These are phyloP conservation scores for Dicerorhinus sumatrensis DNA, from an alignment of 2,113 vertebrate species.

Conservation along the genomic window DNA sequence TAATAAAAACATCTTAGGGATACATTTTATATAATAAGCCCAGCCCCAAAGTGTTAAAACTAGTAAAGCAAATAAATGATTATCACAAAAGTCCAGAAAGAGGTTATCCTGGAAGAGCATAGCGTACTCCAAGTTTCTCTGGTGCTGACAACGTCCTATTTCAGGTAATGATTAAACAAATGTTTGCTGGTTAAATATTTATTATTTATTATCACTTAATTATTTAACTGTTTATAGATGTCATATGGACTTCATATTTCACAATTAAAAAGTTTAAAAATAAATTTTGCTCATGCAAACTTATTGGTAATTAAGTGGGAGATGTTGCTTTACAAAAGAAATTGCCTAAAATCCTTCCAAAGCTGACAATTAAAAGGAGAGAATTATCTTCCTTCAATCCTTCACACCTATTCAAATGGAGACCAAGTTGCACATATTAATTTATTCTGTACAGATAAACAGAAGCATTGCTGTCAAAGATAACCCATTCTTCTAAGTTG, in stretches of 20 bases:
- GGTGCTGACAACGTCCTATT: neutral
- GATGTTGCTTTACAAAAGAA: neutral
- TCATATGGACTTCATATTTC: neutral
- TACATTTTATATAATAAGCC: neutral
- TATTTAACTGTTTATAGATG: neutral
- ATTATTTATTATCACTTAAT: neutral
- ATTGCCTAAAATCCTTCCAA: slow-evolving; percentile 13
- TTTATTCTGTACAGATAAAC: neutral
- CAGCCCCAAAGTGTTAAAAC: neutral
- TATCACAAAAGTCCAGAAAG: neutral
- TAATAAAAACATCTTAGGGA: neutral
- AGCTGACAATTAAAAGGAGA: neutral
- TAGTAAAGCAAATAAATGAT: neutral
- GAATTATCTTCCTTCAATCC: neutral
- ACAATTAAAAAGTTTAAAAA: neutral
- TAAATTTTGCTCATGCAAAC: neutral
- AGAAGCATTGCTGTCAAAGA: neutral
- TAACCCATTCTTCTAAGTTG: neutral
- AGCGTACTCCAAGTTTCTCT: neutral
- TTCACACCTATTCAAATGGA: neutral
- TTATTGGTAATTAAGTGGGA: neutral
- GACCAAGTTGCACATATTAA: neutral
- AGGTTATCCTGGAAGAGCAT: rapidly evolving
- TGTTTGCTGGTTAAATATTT: neutral
- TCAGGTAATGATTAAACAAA: neutral